Conservation (phyloP, 2,797 vertebrate genomes). For the Peromyscus aztecus region DNA sequence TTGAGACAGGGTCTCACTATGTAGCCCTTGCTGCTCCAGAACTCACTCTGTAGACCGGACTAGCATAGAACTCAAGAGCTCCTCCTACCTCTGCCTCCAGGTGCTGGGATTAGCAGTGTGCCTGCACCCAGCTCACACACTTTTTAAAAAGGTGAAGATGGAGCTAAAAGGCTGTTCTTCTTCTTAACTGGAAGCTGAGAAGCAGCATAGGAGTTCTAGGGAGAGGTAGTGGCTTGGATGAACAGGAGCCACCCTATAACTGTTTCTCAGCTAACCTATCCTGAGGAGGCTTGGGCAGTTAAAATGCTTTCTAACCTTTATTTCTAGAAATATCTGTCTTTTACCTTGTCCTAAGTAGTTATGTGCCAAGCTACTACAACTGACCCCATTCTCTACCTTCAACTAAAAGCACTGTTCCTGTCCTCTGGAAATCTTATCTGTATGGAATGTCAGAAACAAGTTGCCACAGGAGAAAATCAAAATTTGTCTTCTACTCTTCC, state of each 20-base stretch:
- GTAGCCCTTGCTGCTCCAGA: background rate
- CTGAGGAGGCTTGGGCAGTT: conserved; percentile 5
- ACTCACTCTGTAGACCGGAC: background rate
- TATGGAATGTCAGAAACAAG: conserved; percentile 14
- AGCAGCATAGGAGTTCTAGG: background rate
- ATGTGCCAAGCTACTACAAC: conserved; percentile 6
- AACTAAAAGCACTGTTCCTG: background rate
- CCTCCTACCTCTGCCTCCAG: background rate
- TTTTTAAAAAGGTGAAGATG: background rate
- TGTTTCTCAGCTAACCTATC: background rate
- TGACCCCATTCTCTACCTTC: conserved; percentile 18
- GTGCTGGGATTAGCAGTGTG: background rate
- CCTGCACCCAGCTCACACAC: background rate
- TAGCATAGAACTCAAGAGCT: background rate
- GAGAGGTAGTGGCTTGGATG: conserved; percentile 1
- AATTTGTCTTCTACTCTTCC: background rate
- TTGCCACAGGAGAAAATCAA: background rate
- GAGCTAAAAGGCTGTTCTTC: background rate
- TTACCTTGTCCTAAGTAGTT: background rate
- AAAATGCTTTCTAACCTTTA: conserved; percentile 37
- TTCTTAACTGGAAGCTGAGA: background rate
- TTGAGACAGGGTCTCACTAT: background rate
- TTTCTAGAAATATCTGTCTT: background rate
- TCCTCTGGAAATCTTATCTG: background rate
- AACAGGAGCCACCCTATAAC: background rate